These are phyloP conservation scores for Apodemus sylvaticus DNA, from an alignment of 2,113 vertebrate genomes.

Conservation along the genomic window DNA sequence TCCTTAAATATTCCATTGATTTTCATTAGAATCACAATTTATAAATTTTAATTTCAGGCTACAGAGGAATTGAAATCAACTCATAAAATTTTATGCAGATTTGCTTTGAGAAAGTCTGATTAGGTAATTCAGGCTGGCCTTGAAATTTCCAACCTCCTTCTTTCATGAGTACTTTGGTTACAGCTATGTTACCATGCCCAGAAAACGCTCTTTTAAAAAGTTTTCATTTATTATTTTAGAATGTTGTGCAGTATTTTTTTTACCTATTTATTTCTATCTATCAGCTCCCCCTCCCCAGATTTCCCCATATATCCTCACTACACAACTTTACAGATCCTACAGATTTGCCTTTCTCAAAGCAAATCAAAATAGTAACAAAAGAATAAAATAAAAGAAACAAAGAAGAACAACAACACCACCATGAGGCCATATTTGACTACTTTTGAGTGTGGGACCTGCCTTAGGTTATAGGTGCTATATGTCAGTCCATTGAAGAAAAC, in stretches of 20 bases:
- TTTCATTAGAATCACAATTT: slow-evolving; percentile 1
- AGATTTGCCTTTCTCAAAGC: not conserved
- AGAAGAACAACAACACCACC: not conserved
- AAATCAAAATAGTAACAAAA: not conserved
- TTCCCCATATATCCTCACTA: not conserved
- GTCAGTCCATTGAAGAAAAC: not conserved
- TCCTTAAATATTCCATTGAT: not conserved
- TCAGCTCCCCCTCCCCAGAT: not conserved
- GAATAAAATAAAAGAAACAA: not conserved
- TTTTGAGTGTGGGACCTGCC: too few species aligned
- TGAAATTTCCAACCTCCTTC: not conserved
- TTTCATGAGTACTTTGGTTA: not conserved
- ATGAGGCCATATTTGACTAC: not conserved
- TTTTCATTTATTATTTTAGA: not conserved
- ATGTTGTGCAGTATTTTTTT: too few species aligned
- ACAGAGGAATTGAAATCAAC: slow-evolving; percentile 18
- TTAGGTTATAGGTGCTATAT: too few species aligned
- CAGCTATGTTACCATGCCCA: not conserved
- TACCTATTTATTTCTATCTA: not conserved
- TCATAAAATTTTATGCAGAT: not conserved
- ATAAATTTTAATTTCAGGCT: not conserved
- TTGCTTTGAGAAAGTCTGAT: not conserved
- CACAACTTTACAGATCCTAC: not conserved
- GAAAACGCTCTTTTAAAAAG: not conserved
- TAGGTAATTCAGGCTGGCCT: not conserved